Conservation (phyloP, 2,888 invertebrate genomes). For the Mesoligia furuncula region DNA sequence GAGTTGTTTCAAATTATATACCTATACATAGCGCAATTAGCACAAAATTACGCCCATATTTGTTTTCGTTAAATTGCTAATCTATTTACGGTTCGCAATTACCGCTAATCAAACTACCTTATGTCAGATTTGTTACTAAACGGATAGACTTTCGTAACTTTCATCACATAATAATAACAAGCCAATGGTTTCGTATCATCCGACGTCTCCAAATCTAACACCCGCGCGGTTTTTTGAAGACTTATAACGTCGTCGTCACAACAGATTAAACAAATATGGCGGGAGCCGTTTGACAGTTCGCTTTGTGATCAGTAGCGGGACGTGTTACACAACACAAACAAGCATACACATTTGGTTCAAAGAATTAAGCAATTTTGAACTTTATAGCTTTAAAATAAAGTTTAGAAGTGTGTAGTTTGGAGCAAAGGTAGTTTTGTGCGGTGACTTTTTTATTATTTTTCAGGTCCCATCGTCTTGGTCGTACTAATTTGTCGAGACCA, state of each 20-base stretch:
- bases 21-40: slow-evolving; percentile 9
- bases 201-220: slow-evolving; percentile 76
- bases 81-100: slow-evolving; percentile 39
- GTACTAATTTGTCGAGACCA: slow-evolving; percentile 87
- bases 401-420: slow-evolving; percentile 12
- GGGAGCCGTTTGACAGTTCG: slow-evolving; percentile 80
- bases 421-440: slow-evolving; percentile 56
- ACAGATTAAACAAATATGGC: slow-evolving; percentile 84
- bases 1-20: not conserved
- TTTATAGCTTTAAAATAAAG: slow-evolving; percentile 54
- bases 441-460: slow-evolving; percentile 80
- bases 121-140: not conserved
- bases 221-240: slow-evolving; percentile 79
- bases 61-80: not conserved
- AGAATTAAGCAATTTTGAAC: slow-evolving; percentile 45
- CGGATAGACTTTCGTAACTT: slow-evolving; percentile 1
- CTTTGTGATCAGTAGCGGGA: slow-evolving; percentile 80
- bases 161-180: slow-evolving; percentile 34
- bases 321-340: slow-evolving; percentile 65
- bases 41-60: slow-evolving; percentile 9
- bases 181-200: slow-evolving; percentile 65
- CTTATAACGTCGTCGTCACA: slow-evolving; percentile 79
- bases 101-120: slow-evolving; percentile 47
- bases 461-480: slow-evolving; percentile 72
- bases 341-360: slow-evolving; percentile 29